Conservation (phyloP, 2,888 invertebrate genomes). For the Rotaria macrura region DNA sequence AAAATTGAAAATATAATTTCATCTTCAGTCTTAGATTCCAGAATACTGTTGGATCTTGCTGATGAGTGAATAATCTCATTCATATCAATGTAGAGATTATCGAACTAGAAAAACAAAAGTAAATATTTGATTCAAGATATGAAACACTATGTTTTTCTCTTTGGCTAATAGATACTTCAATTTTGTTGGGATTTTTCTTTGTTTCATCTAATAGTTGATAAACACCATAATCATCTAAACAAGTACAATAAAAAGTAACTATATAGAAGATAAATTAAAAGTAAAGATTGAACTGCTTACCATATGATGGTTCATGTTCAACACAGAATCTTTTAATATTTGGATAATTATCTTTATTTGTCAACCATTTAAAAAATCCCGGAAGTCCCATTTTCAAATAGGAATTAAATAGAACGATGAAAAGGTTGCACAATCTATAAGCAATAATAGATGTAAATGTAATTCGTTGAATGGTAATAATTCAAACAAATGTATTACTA, state of each 20-base stretch:
- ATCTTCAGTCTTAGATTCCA: constrained; percentile 90
- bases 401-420: too few relatives aligned
- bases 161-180: constrained; percentile 38
- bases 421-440: too few relatives aligned
- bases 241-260: too few relatives aligned
- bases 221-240: neutral
- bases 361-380: constrained; percentile 96
- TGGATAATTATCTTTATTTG: constrained; percentile 87
- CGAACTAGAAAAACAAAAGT: constrained; percentile 62
- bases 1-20: constrained; percentile 99
- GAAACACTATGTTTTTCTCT: neutral
- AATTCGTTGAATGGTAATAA: too few relatives aligned
- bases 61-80: constrained; percentile 99
- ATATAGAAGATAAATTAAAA: too few relatives aligned
- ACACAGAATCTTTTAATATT: constrained; percentile 86
- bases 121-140: constrained; percentile 42
- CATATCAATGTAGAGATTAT: constrained; percentile 96
- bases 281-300: constrained; percentile 57
- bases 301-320: constrained; percentile 55
- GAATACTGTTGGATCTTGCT: constrained; percentile 91
- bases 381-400: constrained; percentile 78
- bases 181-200: constrained; percentile 78
- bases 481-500: too few relatives aligned
- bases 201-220: constrained; percentile 63
- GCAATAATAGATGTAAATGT: too few relatives aligned